phyloP scores from a whole-genome alignment of 2,113 vertebrate genomes.

The Anser cygnoides region DNA sequence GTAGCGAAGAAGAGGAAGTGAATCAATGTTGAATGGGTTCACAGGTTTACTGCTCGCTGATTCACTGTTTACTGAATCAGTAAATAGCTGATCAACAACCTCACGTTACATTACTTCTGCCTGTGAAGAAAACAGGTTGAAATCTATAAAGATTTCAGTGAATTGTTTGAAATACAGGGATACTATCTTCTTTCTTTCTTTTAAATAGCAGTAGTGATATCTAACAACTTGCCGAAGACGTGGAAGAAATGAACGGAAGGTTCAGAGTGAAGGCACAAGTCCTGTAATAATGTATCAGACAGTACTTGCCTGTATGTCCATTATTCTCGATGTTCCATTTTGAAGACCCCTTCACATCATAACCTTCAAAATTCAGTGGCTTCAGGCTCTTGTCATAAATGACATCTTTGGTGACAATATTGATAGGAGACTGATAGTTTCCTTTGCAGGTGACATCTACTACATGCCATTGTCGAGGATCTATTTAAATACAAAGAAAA shows the following conservation, averaged over 20 bases:
- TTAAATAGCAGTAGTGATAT: background rate
- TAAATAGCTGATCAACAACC: background rate
- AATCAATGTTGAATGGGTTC: background rate
- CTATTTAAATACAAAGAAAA: conserved; percentile 58
- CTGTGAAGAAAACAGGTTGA: background rate
- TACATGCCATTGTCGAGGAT: conserved; percentile 74
- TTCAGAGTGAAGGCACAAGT: background rate
- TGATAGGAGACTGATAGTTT: conserved; percentile 85
- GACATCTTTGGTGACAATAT: conserved; percentile 80
- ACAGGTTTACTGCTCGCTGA: background rate
- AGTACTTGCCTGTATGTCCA: conserved; percentile 82
- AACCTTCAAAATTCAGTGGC: conserved; percentile 79
- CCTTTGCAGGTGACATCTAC: conserved; percentile 56
- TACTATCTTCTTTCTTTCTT: background rate
- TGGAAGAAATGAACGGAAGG: rapidly evolving
- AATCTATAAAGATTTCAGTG: background rate
- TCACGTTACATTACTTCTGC: background rate
- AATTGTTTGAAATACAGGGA: rapidly evolving
- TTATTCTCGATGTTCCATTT: conserved; percentile 71
- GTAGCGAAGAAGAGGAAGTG: background rate
- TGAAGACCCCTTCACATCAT: conserved; percentile 27
- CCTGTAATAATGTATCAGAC: background rate
- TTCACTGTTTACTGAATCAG: background rate
- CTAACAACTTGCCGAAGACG: background rate
- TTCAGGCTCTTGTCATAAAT: conserved; percentile 54